A percentile compares a stretch with the other conserved stretches of the same genome.
Evolutionary conservation across 2,113 vertebrate genomes (phyloP).

Genomic region (Channa argus): DNA sequence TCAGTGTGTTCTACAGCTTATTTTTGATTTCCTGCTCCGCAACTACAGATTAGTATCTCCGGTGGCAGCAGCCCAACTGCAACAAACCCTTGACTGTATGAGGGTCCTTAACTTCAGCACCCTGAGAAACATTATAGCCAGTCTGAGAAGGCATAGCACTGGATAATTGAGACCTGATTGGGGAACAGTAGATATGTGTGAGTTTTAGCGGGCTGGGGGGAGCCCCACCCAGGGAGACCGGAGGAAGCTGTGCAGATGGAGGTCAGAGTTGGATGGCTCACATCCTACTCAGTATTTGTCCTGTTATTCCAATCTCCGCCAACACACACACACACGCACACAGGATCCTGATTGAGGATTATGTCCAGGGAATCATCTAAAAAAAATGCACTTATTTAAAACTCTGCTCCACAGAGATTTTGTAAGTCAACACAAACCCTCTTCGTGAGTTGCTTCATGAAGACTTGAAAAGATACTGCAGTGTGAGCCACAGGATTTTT

Average conservation of each 20-base stretch:
- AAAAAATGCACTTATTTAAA: neutral
- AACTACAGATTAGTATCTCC: slow-evolving; percentile 72
- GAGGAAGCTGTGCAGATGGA: slow-evolving; percentile 75
- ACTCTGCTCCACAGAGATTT: neutral
- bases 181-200: slow-evolving; percentile 65
- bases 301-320: slow-evolving; percentile 61
- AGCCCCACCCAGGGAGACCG: slow-evolving; percentile 77
- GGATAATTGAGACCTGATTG: slow-evolving; percentile 57
- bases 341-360: slow-evolving; percentile 11
- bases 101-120: slow-evolving; percentile 62
- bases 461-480: slow-evolving; percentile 18
- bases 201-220: slow-evolving; percentile 48
- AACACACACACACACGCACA: slow-evolving; percentile 33
- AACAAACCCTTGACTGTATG: slow-evolving; percentile 71
- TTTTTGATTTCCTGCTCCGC: slow-evolving; percentile 81
- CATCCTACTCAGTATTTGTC: slow-evolving; percentile 65
- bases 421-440: slow-evolving; percentile 7
- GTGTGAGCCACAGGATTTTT: neutral
- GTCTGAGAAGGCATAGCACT: slow-evolving; percentile 35
- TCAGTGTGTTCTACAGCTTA: slow-evolving; percentile 68
- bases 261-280: slow-evolving; percentile 64
- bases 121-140: slow-evolving; percentile 57
- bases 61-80: slow-evolving; percentile 75
- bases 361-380: slow-evolving; percentile 32
- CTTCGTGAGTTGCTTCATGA: neutral